phyloP scores from a whole-genome alignment of 1,140 invertebrate genomes.

The Stegodyphus dumicola region DNA sequence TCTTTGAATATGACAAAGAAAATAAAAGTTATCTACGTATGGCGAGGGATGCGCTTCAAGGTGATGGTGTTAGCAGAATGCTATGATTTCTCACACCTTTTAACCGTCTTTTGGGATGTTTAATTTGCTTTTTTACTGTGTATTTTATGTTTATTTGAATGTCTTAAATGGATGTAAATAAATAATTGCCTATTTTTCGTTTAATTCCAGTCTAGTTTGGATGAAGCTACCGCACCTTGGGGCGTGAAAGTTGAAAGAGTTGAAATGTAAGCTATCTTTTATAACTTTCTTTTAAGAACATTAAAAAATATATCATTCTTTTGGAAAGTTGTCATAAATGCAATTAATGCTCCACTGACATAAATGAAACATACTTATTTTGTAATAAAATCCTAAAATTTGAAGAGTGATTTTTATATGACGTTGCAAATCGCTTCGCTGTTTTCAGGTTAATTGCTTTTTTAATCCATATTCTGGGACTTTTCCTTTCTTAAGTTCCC shows the following conservation, averaged over 20 bases:
- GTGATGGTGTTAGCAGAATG: no score
- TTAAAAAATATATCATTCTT: neutral
- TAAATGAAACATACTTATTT: neutral
- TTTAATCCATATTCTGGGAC: no score
- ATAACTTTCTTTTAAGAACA: neutral
- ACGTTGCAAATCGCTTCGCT: neutral
- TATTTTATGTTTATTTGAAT: no score
- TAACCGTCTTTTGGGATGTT: no score
- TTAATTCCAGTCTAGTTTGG: conserved; percentile 67
- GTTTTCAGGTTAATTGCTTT: neutral
- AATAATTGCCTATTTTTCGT: neutral
- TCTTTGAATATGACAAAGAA: no score
- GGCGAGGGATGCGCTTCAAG: no score
- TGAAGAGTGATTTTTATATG: conserved; percentile 1
- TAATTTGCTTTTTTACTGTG: no score
- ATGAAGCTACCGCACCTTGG: conserved; percentile 75
- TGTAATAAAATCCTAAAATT: neutral
- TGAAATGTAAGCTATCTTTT: conserved; percentile 70
- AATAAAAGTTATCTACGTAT: no score
- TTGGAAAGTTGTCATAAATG: neutral
- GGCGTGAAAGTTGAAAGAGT: conserved; percentile 76
- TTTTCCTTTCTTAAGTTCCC: no score
- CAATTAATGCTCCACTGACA: neutral
- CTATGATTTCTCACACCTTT: no score
- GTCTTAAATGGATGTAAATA: no score